These are phyloP conservation scores for Machimus rusticus DNA, from an alignment of 2,888 invertebrate genomes.

Conservation along the genomic window DNA sequence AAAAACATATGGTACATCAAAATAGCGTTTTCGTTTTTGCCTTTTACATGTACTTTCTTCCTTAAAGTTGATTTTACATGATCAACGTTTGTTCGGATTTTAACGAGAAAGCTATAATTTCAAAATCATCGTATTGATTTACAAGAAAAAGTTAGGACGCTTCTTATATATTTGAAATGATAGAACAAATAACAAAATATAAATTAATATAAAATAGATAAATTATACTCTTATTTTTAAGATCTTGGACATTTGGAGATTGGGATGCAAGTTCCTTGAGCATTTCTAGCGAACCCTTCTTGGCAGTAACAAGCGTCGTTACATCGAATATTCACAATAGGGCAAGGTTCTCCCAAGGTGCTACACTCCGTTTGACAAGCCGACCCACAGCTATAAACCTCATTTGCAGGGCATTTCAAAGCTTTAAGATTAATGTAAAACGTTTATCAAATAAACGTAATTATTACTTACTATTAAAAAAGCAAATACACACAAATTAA, in stretches of 20 bases:
- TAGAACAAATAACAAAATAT: neutral
- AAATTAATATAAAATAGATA: neutral
- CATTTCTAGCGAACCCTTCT: conserved; percentile 55
- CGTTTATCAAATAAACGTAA: neutral
- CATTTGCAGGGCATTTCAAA: conserved; percentile 52
- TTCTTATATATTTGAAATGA: neutral
- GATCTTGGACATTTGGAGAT: neutral
- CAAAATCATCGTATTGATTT: no score
- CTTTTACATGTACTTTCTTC: no score
- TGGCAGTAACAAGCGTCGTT: conserved; percentile 59
- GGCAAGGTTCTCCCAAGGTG: conserved; percentile 55
- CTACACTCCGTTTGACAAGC: conserved; percentile 57
- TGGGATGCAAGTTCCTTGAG: conserved; percentile 53
- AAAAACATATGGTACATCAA: no score
- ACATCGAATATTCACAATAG: conserved; percentile 53
- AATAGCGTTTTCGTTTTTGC: no score
- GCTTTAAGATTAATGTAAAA: neutral
- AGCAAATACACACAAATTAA: no score
- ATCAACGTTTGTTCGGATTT: no score
- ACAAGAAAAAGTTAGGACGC: neutral
- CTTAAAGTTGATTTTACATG: no score
- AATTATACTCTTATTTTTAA: neutral
- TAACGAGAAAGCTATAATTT: no score
- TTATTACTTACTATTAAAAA: neutral
- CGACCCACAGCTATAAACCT: conserved; percentile 54